Evolutionary conservation across 1,140 invertebrate genomes (phyloP), one percentile per base, ranked within the genome.

Genomic region (Belonocnema kinseyi): DNA sequence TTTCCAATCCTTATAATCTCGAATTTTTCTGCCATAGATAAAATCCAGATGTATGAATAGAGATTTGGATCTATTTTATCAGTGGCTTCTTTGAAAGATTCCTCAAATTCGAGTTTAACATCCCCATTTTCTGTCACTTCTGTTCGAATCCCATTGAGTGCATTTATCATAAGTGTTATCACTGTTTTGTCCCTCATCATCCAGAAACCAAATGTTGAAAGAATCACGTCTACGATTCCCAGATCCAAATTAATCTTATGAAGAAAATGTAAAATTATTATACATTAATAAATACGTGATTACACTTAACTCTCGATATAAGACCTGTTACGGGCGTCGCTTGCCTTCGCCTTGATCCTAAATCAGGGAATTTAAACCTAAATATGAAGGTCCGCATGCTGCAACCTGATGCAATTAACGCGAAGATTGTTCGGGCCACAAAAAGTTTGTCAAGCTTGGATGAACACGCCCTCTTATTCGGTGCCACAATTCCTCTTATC

Each of bases 41-140:
- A 70, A 14, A 82, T 19, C 79, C 83, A 83, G n/a, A 85, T 74
- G 40, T 79, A 82, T 11, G 82, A 80, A 72, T 80, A 83, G 11
- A 83, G 66, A 40, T 84, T 72, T 52, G 82, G 78, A 80, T 85
- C 81, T n/a, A 85, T 76, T 53, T 80, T 79, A 77, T 84, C 82
- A 61, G 78, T 72, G 1, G 80, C 80, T 54, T 83, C 80, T 76
- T 83, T 83, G 13, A 79, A 74, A 73, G 74, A 80, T 72, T 83
- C 75, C 40, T 83, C 81, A 26, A 83, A 83, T 40, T 80, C 81
- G 12, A 81, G 12, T 72, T 79, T 77, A 40, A 80, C 73, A 16
- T 79, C 80, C 3, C 76, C 79, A 50, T 76, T 78, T 10, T 71
- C 70, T 5, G 52, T 79, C 40, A 78, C 73, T 73, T 78, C 79